Evolutionary conservation across 2,888 invertebrate genomes (phyloP).

Genomic region (Bedellia somnulentella): DNA sequence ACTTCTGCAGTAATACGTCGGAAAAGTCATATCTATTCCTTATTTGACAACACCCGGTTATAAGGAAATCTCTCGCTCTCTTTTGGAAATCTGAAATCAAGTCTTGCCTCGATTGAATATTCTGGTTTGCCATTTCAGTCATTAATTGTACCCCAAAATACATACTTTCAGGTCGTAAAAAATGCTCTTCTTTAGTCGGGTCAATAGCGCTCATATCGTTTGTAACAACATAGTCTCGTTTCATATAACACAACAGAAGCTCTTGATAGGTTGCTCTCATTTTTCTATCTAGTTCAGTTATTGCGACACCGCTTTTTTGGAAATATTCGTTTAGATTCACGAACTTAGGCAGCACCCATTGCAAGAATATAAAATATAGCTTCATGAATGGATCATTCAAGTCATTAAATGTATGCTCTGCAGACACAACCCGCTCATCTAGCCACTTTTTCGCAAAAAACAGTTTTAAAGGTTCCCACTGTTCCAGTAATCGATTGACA

Average conservation of each 20-base stretch:
- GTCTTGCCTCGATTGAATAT: no score
- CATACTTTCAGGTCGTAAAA: neutral
- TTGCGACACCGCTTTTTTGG: constrained; percentile 1
- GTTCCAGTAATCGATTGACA: constrained; percentile 15
- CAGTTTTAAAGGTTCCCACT: constrained; percentile 15
- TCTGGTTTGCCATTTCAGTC: no score
- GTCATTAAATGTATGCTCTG: constrained; percentile 1
- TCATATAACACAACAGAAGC: neutral
- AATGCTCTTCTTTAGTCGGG: neutral
- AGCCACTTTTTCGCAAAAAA: constrained; percentile 5
- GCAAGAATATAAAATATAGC: constrained; percentile 3
- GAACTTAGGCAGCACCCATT: constrained; percentile 4
- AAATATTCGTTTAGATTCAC: neutral
- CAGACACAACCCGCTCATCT: neutral
- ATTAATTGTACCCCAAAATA: no score
- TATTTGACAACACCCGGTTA: no score
- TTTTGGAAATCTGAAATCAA: no score
- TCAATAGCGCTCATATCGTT: neutral
- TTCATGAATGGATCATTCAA: constrained; percentile 1
- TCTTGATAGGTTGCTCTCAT: constrained; percentile 1
- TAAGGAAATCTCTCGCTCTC: no score
- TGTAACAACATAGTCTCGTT: neutral
- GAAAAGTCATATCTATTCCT: no score
- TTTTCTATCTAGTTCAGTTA: neutral
- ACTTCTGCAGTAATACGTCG: no score